Conservation (phyloP, 2,113 vertebrate species). For the Oreocharis arfaki region DNA sequence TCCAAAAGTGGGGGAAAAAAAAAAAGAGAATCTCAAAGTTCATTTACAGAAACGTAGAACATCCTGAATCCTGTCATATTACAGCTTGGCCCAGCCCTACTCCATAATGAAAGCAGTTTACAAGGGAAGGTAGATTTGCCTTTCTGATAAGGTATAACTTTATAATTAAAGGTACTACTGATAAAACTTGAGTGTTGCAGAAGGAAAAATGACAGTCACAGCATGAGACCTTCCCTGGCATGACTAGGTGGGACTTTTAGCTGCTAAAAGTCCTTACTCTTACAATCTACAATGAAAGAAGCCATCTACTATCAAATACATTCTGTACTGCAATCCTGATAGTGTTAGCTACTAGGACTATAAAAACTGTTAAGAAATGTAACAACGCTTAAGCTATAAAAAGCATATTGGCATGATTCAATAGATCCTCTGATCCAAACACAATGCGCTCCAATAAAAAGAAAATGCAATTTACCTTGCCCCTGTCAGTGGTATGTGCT, state of each 20-base stretch:
- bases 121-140: neutral
- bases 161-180: neutral
- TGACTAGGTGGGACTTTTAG: conserved; percentile 57
- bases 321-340: neutral
- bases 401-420: neutral
- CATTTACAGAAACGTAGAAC: neutral
- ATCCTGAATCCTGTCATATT: neutral
- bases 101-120: neutral
- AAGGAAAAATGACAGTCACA: neutral
- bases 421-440: neutral
- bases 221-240: conserved; percentile 49
- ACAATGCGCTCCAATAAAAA: neutral
- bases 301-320: neutral
- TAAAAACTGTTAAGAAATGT: neutral
- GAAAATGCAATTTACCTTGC: neutral
- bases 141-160: neutral
- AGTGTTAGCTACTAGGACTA: neutral
- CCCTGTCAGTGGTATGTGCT: neutral
- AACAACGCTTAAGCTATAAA: neutral
- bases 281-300: neutral
- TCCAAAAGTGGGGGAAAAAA: neutral
- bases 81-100: neutral
- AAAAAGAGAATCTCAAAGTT: neutral
- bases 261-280: conserved; percentile 50
- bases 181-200: neutral